Base-by-base conservation (phyloP, 2,113 vertebrate genomes). In the Clupea harengus region DNA sequence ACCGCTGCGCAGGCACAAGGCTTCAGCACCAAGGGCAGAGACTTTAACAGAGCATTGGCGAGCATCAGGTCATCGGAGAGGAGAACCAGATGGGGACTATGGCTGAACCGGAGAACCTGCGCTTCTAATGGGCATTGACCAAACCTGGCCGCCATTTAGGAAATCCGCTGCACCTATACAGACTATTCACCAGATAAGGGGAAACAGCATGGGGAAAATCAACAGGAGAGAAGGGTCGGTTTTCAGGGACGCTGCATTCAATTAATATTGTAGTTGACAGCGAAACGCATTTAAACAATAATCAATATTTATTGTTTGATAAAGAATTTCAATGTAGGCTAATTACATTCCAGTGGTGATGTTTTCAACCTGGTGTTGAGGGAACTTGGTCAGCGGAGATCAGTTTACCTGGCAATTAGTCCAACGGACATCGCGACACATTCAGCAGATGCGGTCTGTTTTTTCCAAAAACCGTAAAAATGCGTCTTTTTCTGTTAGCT, bases 401-500 rank as follows among this genome's bases (percentile, higher is more conserved):
- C 86, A 83, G 78, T 45, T 44, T 25, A 28, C 28, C 15, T 57
- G 81, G 78, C 75, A 32, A 85, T 32, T 81, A 86, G 39, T 85
- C 84, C 85, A 80, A 82, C 83, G 15, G 87, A 84, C 67, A 84
- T 82, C 57, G 81, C 83, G 67, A 81, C 81, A 72, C 84, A 85
- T 84, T 89, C 67, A 64, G 67, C 64, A 83, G 83, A 81, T 57
- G n/a, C 54, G 32, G 86, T 13, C 78, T 28, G 88, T 82, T 75
- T 84, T 44, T 54, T 84, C 84, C 47, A 64, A 81, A 49, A 83
- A 89, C 83, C 22, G 81, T 52, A 64, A 84, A 92, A 88, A 97
- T 96, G 97, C 95, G 94, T 89, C 94, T 97, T 86, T 93, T 97
- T 86, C 94, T 97, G n/a, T 94, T 98, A 83, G 95, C 96, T 20